These are phyloP conservation scores for Elmis aenea DNA, from an alignment of 2,888 invertebrate genomes.

Conservation along the genomic window DNA sequence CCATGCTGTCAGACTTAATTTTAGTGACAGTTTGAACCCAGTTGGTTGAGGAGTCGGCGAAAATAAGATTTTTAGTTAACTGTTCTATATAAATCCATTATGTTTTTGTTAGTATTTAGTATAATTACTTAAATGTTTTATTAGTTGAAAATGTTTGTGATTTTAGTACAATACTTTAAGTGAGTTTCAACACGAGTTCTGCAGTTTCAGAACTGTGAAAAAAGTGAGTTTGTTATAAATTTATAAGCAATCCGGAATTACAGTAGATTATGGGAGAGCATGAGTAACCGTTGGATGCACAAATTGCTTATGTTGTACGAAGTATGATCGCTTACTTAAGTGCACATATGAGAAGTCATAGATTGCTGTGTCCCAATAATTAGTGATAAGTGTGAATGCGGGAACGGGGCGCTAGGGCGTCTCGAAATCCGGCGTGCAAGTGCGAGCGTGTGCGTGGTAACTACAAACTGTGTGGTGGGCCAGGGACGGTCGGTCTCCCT, in stretches of 20 bases:
- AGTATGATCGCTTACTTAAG: constrained; percentile 21
- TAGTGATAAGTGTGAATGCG: constrained; percentile 42
- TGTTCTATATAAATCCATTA: constrained; percentile 39
- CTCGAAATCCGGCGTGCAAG: too few species aligned
- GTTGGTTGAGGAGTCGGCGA: constrained; percentile 13
- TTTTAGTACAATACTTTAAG: constrained; percentile 18
- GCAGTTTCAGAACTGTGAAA: too few species aligned
- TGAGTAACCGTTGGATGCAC: too few species aligned
- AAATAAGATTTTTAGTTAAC: constrained; percentile 29
- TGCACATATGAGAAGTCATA: constrained; percentile 15
- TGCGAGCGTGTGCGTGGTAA: constrained; percentile 16
- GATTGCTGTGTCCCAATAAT: constrained; percentile 48
- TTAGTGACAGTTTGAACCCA: neutral
- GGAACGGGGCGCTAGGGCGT: too few species aligned
- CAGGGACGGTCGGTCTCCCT: constrained; percentile 44
- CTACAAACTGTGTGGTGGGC: constrained; percentile 8
- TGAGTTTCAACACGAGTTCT: too few species aligned
- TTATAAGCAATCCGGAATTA: too few species aligned
- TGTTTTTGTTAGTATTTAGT: constrained; percentile 30
- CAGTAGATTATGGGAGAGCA: too few species aligned
- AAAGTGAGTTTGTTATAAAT: too few species aligned
- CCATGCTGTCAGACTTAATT: constrained; percentile 10
- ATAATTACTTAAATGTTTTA: constrained; percentile 21
- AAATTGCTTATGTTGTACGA: too few species aligned
- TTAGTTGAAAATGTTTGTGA: constrained; percentile 22